Evolutionary conservation across 2,888 invertebrate genomes (phyloP), one percentile per base, ranked within the genome.

Genomic region (Boloria euphrosyne): DNA sequence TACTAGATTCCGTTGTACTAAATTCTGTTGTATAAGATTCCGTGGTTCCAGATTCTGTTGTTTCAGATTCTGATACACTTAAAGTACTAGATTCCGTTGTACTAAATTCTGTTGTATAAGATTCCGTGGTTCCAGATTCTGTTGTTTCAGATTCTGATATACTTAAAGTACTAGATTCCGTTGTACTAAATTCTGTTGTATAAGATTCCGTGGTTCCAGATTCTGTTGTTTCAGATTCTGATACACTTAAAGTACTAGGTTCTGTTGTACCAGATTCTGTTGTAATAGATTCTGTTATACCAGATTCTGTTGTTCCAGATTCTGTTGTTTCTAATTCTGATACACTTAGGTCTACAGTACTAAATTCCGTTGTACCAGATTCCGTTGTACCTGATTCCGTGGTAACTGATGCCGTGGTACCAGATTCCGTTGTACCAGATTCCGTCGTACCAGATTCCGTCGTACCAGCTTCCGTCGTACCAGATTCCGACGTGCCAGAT

Each of bases 401-500:
- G 16, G 47, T 14, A 2, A 31, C 62, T 3, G 54, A 55, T 44
- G 63, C 66, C n/a, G 52, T 60, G n/a, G 60, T 51, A 7, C 57
- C 63, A 14, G 61, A 53, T 55, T 71, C 69, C 16, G 58, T 68
- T 7, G 65, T 55, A 14, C 60, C 59, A 14, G 68, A 22, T 22
- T 22, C 22, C 22, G 22, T 22, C 3, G 3, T 22, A 22, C 22
- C 22, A 22, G 22, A 22, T 22, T 22, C 22, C 3, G 22, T 22
- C 3, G 22, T 22, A 22, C 22, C 22, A 22, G 22, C 1, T 22
- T 22, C 22, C 3, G 22, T 22, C 3, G 22, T 22, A 22, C 22
- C 22, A 22, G 22, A 22, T 22, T 22, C 22, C 3, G 22, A 2
- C 3, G 22, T 22, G 3, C 22, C 3, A 22, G 22, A 22, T 22